Conservation (phyloP, 2,888 invertebrate species). For the Osmoderma eremita region DNA sequence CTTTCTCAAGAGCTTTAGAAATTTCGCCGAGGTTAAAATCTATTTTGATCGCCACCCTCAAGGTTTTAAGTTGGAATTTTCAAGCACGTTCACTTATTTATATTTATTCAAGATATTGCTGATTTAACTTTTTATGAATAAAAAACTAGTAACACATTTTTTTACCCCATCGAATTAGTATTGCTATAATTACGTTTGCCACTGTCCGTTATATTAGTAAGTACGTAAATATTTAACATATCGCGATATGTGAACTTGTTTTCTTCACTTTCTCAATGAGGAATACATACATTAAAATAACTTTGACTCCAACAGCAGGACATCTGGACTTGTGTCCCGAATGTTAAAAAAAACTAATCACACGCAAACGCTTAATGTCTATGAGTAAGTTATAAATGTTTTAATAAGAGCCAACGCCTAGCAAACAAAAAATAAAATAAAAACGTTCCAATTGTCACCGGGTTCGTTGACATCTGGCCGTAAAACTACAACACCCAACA, state of each 20-base stretch:
- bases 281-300: conserved; percentile 16
- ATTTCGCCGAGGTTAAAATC: too few species aligned
- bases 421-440: conserved; percentile 17
- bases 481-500: conserved; percentile 33
- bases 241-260: conserved; percentile 15
- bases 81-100: too few species aligned
- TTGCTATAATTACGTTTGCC: too few species aligned
- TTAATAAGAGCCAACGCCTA: conserved; percentile 27
- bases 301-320: not conserved
- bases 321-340: conserved; percentile 24
- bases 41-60: too few species aligned
- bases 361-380: conserved; percentile 32
- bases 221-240: too few species aligned
- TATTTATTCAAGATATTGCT: too few species aligned
- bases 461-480: conserved; percentile 33
- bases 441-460: conserved; percentile 32
- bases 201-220: not conserved
- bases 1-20: too few species aligned
- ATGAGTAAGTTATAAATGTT: conserved; percentile 23
- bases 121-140: too few species aligned
- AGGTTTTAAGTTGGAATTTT: too few species aligned
- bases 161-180: too few species aligned
- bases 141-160: too few species aligned
- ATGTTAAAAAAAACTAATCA: conserved; percentile 18
- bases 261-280: conserved; percentile 22